Percentiles rank a stretch among this genome's conserved stretches.
Evolutionary conservation across 2,888 invertebrate species (phyloP).

Genomic region (Aphrophora alni): DNA sequence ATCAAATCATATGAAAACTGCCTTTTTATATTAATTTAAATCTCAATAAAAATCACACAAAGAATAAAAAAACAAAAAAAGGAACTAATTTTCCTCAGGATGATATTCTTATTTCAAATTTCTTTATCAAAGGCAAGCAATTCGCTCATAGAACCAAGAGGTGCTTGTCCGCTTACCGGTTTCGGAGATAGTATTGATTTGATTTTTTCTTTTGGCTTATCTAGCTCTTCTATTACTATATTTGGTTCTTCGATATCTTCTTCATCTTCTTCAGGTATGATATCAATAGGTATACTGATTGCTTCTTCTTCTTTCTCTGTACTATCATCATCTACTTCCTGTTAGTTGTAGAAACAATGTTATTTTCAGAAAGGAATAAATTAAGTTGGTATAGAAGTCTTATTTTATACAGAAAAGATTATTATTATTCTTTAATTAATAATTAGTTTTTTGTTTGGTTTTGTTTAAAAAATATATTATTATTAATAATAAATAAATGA

Average conservation of each 20-base stretch:
- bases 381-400: neutral
- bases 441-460: no score
- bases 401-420: neutral
- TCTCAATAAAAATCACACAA: no score
- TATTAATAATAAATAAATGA: no score
- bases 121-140: slow-evolving; percentile 30
- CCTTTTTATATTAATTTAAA: no score
- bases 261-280: slow-evolving; percentile 31
- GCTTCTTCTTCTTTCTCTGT: slow-evolving; percentile 15
- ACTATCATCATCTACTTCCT: slow-evolving; percentile 19
- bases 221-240: slow-evolving; percentile 3
- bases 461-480: no score
- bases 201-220: slow-evolving; percentile 12
- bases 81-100: neutral
- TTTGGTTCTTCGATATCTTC: slow-evolving; percentile 16
- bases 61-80: no score
- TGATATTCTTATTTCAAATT: slow-evolving; percentile 2
- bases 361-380: neutral
- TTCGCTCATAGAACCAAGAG: slow-evolving; percentile 29
- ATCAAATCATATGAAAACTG: no score
- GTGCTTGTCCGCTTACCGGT: slow-evolving; percentile 30
- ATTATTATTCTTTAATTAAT: no score
- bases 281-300: slow-evolving; percentile 15
- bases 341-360: no score
- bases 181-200: slow-evolving; percentile 14